Evolutionary conservation across 2,888 invertebrate genomes (phyloP).

Genomic region (Spicauda simplicius): DNA sequence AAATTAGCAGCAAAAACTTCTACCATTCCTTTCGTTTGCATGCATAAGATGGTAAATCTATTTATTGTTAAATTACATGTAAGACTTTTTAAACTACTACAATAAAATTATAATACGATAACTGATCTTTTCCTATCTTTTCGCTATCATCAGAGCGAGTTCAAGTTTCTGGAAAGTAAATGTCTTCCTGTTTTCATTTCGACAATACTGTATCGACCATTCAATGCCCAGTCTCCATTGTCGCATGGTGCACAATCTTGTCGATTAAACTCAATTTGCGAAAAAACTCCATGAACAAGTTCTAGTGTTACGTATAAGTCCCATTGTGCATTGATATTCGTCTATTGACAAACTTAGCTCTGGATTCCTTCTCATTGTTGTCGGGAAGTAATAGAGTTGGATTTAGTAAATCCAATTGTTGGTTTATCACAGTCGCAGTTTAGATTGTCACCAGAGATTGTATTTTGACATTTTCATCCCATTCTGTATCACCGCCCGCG

Average conservation of each 20-base stretch:
- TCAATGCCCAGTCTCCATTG: constrained; percentile 52
- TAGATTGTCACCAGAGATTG: constrained; percentile 73
- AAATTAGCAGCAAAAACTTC: no score
- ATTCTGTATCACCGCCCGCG: constrained; percentile 71
- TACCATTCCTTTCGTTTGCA: no score
- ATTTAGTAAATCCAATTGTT: constrained; percentile 27
- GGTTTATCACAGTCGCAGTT: constrained; percentile 43
- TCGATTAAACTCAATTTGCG: constrained; percentile 54
- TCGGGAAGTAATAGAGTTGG: constrained; percentile 32
- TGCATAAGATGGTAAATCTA: no score
- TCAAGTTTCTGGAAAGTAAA: constrained; percentile 51
- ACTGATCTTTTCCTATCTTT: constrained; percentile 43
- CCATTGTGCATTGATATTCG: constrained; percentile 55
- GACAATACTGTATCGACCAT: constrained; percentile 50
- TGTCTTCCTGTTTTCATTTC: constrained; percentile 53
- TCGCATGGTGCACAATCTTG: constrained; percentile 48
- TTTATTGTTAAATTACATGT: no score
- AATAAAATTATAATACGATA: neutral
- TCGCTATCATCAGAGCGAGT: constrained; percentile 44
- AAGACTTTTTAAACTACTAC: no score
- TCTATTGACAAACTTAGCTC: constrained; percentile 38
- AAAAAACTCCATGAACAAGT: constrained; percentile 68
- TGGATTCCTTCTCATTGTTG: constrained; percentile 13
- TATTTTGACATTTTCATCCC: constrained; percentile 83
- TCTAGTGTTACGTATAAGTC: constrained; percentile 72